Evolutionary conservation across 2,113 vertebrate genomes (phyloP), one percentile per base, ranked within the genome.

Genomic region (Syngnathoides biaculeatus): DNA sequence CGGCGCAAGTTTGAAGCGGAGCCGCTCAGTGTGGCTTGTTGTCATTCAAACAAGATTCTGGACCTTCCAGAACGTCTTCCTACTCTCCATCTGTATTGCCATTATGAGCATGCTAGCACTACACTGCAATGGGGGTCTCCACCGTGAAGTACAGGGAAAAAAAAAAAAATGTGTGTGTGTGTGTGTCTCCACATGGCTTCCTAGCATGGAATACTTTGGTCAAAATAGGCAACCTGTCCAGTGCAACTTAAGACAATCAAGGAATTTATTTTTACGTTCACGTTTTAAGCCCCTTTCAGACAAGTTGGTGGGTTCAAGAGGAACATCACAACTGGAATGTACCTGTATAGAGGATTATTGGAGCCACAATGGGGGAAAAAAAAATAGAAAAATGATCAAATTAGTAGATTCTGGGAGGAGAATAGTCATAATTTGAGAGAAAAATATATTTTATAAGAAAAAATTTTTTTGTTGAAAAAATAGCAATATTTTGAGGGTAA

Each of bases 51-150:
- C 79, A 71, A 35, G 72, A 76, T 59, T 27, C 55, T 53, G 68
- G 65, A 75, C 82, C 82, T 80, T 84, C 86, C 82, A 77, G 72
- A 75, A 71, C 77, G 62, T 62, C 81, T 83, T 83, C 82, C 84
- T 70, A 59, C 69, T 55, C 20, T 68, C 67, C 60, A 56, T 30
- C 22, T 45, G 15, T 43, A 15, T 15, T 17, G 70, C 58, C 77
- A 63, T 71, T 67, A 79, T 20, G 38, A 38, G 67, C 65, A 71
- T 40, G 69, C 67, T 15, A 77, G 71, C 76, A 73, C 73, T n/a
- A 11, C 24, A 60, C 68, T 53, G 27, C 13, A 35, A 35, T 35
- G 30, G 45, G 15, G 14, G 45, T 5, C 45, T 65, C 42, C 12
- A 19, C 61, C 30, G 45, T 38, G 6, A 24, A 45, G 75, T 71